A percentile compares a stretch with the other conserved stretches of the same genome.
phyloP scores from a whole-genome alignment of 2,113 vertebrate species.

The Macroglossus sobrinus region DNA sequence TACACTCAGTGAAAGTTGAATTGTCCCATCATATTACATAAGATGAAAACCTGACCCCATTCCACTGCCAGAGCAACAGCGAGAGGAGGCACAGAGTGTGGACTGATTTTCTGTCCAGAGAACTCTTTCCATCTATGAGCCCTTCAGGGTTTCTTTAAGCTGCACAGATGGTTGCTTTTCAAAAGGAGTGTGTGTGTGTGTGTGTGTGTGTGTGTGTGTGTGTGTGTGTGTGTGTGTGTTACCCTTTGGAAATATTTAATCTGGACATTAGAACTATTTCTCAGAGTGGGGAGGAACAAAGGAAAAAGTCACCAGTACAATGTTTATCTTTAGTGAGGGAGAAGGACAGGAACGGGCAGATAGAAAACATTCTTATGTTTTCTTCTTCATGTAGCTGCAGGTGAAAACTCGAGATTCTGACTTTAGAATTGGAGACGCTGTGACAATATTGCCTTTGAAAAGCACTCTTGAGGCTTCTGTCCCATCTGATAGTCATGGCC shows the following conservation, averaged over 20 bases:
- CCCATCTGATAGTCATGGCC: neutral
- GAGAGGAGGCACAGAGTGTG: neutral
- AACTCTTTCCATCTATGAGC: neutral
- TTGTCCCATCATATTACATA: slow-evolving; percentile 45
- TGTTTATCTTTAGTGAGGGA: slow-evolving; percentile 32
- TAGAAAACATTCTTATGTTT: neutral
- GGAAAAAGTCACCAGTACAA: neutral
- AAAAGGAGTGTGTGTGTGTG: neutral
- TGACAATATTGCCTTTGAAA: neutral
- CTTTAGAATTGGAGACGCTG: neutral
- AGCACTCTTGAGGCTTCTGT: neutral
- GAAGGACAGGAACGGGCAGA: neutral
- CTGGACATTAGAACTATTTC: slow-evolving; percentile 31
- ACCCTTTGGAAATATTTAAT: slow-evolving; percentile 26
- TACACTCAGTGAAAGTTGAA: neutral
- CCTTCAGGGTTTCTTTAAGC: slow-evolving; percentile 20
- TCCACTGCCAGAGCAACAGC: neutral
- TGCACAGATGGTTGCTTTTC: slow-evolving; percentile 28
- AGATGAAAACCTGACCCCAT: slow-evolving; percentile 48
- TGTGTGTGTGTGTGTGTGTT: neutral
- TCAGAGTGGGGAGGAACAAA: neutral
- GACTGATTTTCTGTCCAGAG: neutral
- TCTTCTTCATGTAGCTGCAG: neutral
- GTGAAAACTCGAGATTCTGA: neutral
- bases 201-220: too few relatives aligned